Evolutionary conservation across 2,113 vertebrate genomes (phyloP).

Genomic region (Propithecus coquereli): DNA sequence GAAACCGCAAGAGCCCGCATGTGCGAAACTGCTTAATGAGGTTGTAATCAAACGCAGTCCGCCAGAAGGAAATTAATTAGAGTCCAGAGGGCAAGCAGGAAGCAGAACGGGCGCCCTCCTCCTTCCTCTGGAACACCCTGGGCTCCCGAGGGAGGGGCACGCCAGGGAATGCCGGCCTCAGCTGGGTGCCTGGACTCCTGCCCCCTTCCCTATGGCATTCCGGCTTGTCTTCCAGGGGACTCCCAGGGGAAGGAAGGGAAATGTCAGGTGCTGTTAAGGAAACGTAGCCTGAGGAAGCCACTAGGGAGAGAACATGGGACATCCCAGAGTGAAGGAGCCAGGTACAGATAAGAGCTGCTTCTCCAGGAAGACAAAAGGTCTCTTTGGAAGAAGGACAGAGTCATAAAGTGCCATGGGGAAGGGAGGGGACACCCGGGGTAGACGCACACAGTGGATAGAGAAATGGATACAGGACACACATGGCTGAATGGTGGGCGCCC

Average conservation of each 20-base stretch:
- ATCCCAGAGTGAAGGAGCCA: not conserved
- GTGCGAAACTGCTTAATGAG: conserved; percentile 16
- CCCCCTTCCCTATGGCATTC: not conserved
- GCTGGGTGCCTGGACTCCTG: not conserved
- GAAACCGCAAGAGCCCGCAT: not conserved
- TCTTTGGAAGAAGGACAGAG: not conserved
- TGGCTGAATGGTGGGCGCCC: not conserved
- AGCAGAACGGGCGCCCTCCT: not conserved
- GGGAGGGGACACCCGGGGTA: not conserved
- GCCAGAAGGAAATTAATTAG: conserved; percentile 34
- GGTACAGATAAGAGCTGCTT: not conserved
- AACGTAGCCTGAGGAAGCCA: not conserved
- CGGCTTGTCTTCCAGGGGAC: not conserved
- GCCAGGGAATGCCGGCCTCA: not conserved
- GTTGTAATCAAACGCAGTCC: not conserved
- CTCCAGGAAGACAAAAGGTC: not conserved
- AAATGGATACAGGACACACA: not conserved
- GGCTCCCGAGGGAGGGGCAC: not conserved
- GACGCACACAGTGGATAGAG: not conserved
- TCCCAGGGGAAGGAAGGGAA: not conserved
- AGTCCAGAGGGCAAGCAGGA: conserved; percentile 40
- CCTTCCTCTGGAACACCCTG: not conserved
- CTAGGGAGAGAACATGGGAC: not conserved
- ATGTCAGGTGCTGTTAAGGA: not conserved
- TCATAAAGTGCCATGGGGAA: not conserved